Evolutionary conservation across 2,113 vertebrate genomes (phyloP), one percentile per base, ranked within the genome.

Genomic region (Stomatorhinus ivindoensis): DNA sequence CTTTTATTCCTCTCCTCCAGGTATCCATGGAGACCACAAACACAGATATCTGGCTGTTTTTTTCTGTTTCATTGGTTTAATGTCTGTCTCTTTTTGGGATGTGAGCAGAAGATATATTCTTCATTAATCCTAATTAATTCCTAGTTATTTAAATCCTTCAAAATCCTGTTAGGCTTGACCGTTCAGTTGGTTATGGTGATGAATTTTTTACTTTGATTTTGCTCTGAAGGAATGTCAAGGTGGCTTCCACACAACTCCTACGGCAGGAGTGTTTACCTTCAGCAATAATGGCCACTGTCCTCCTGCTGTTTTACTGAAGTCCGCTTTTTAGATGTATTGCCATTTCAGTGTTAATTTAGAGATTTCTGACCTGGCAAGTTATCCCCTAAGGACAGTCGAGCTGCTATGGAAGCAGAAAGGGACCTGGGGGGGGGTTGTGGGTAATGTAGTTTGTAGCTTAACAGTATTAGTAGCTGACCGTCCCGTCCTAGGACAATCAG

Each of bases 1-100:
- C 55, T 88, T 46, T 88, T 42, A 87, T 65, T 46, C 35, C 87
- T 87, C 42, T 61, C 86, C 51, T 87, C 53, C 85, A 87, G 85
- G 85, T 87, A 53, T 39, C 85, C 48, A 53, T 53, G 50, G 85
- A 87, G 27, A 53, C 47, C 35, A 35, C 27, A 87, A 48, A 42
- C 21, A 47, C 44, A 69, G 58, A 69, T 46, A 53, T 35, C 24
- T 88, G 19, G 15, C 24, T 88, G 17, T 31, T 76, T 88, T 88
- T 73, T 88, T 80, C 1, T 46, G 7, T 88, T 69, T 65, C 39
- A 19, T 76, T 50, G 44, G 55, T 80, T 69, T 47, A 13, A 87
- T 39, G 27, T 35, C 21, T 47, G 39, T 84, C 48, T 35, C 50
- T 87, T 87, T 86, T 35, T 47, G 82, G 82, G 21, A 46, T 84